These are phyloP conservation scores for Lagopus leucura DNA, from an alignment of 2,113 vertebrate species.

Conservation along the genomic window DNA sequence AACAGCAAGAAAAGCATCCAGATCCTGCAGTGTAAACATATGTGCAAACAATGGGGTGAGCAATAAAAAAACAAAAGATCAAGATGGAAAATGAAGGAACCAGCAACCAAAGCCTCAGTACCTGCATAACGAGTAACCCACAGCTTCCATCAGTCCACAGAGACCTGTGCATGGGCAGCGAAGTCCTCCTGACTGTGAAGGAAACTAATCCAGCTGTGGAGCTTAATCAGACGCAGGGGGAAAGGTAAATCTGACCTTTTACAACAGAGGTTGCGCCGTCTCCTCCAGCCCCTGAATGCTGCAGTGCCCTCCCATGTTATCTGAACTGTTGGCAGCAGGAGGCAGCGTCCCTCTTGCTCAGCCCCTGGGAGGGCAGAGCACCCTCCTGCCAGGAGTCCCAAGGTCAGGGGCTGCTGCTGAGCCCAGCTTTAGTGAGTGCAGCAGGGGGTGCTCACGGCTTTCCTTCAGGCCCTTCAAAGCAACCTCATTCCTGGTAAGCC, in stretches of 20 bases:
- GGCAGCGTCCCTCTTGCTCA: neutral
- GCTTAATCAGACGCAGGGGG: neutral
- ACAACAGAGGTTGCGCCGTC: neutral
- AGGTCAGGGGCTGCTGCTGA: conserved; percentile 30
- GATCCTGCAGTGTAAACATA: conserved; percentile 8
- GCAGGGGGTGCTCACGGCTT: neutral
- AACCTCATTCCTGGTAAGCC: neutral
- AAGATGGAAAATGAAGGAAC: neutral
- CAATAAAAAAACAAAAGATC: neutral
- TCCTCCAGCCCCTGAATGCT: neutral
- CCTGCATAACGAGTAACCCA: conserved; percentile 8
- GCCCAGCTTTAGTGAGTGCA: neutral
- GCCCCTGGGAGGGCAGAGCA: conserved; percentile 25
- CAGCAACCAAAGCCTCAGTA: conserved; percentile 1
- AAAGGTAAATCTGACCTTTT: neutral
- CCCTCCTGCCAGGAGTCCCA: neutral
- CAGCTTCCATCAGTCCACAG: conserved; percentile 38
- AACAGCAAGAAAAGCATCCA: conserved; percentile 24
- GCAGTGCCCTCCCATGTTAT: neutral
- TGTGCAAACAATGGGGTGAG: neutral
- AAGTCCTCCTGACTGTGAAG: neutral
- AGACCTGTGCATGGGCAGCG: neutral
- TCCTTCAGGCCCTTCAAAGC: neutral
- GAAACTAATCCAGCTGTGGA: neutral
- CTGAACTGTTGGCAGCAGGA: neutral